Percentiles rank a stretch among this genome's conserved stretches.
Conservation (phyloP, 2,113 vertebrate species). For the Brevimyrus niger region DNA sequence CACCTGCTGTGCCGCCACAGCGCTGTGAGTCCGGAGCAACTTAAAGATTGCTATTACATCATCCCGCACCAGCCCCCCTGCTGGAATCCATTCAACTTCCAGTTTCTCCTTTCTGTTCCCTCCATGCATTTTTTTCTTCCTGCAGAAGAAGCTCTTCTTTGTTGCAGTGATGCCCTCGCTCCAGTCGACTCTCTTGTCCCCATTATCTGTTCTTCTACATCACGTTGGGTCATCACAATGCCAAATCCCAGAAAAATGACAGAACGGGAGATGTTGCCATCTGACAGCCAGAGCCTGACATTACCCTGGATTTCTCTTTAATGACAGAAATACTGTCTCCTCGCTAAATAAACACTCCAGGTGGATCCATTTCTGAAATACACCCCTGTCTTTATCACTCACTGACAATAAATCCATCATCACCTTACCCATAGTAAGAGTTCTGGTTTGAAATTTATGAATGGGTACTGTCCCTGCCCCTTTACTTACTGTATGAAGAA, state of each 20-base stretch:
- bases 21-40: slow-evolving; percentile 45
- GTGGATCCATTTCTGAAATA: slow-evolving; percentile 57
- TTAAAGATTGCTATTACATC: slow-evolving; percentile 53
- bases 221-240: background rate
- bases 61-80: slow-evolving; percentile 51
- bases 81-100: slow-evolving; percentile 38
- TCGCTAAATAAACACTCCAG: slow-evolving; percentile 48
- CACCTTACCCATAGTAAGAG: slow-evolving; percentile 45
- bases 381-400: slow-evolving; percentile 53
- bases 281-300: background rate
- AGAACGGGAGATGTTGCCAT: background rate
- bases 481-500: background rate
- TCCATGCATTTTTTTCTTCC: slow-evolving; percentile 15
- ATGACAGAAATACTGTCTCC: slow-evolving; percentile 43
- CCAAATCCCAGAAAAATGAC: background rate
- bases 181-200: background rate
- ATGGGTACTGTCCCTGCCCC: slow-evolving; percentile 49
- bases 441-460: slow-evolving; percentile 45
- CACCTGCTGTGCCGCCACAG: slow-evolving; percentile 48
- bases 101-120: slow-evolving; percentile 12
- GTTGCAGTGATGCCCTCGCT: background rate
- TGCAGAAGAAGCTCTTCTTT: background rate
- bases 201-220: background rate
- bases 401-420: slow-evolving; percentile 58
- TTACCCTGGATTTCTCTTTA: slow-evolving; percentile 37